Evolutionary conservation across 2,797 vertebrate species (phyloP), one percentile per base, ranked within the genome.

Genomic region (Thamnophis elegans): DNA sequence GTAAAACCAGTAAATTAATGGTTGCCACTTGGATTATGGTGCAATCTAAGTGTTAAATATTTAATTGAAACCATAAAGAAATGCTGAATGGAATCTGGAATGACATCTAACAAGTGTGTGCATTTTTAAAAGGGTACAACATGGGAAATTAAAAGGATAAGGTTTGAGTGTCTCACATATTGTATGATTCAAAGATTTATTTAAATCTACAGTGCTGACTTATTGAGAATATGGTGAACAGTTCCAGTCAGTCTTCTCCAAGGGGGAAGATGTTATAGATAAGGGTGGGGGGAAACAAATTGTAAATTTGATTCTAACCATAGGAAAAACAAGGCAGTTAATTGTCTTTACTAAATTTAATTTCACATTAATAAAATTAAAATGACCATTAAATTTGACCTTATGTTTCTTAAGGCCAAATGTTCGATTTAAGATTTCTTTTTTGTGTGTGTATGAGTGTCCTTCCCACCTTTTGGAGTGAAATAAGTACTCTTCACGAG

Each of bases 51-150:
- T 95, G 65, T 36, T 94, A 94, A 95, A 97, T 95, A 95, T 96
- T 95, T 97, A 94, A 96, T 95, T 91, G 59, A 47, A 59, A 62
- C 78, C 56, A 58, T 95, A 97, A 96, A 96, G 85, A 95, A 96
- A 94, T 73, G 93, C 93, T 56, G 59, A 92, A 53, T 85, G 91
- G 88, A 93, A 93, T 88, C 60, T 94, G 28, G 28, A 94, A 82
- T 82, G 78, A 25, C 42, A 82, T 82, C 78, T 47, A 82, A 82
- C 78, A 92, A 95, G 16, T 1, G 53, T 88, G 22, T 32, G 82
- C 22, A 1, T 94, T 94, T 93, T 85, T 47, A 82, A 89, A 95
- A 94, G 26, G 85, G 14, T 89, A n/a, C 87, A 54, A 58, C 87
- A 56, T 85, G 9, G 65, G 59, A 62, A 82, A 2, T 28, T 82